phyloP scores from a whole-genome alignment of 2,113 vertebrate species.

The Rostratula benghalensis region DNA sequence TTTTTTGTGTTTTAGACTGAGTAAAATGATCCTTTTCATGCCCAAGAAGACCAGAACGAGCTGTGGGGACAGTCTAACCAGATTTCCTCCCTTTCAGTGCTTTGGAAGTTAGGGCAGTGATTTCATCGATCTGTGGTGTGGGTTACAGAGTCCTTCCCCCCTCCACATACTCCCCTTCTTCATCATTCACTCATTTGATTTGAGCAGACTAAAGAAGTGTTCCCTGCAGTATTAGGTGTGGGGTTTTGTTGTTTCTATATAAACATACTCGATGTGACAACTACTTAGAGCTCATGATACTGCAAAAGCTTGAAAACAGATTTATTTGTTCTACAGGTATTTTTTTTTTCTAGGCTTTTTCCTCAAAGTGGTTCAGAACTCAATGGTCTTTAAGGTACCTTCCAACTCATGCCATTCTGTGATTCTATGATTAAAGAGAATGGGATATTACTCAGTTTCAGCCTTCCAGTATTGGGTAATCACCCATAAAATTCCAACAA shows the following conservation, averaged over 20 bases:
- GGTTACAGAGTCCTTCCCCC: neutral
- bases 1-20: neutral
- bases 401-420: no score
- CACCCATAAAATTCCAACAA: rapidly evolving
- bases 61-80: neutral
- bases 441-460: rapidly evolving
- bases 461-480: neutral
- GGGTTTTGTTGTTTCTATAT: neutral
- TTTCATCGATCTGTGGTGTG: neutral
- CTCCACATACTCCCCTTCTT: neutral
- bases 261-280: neutral
- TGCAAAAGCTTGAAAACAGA: neutral
- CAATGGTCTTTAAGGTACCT: no score
- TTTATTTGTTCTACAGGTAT: neutral
- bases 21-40: neutral
- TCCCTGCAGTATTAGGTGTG: neutral
- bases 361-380: neutral
- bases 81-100: neutral
- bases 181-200: neutral
- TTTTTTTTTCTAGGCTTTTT: neutral
- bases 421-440: neutral
- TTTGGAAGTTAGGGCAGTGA: neutral
- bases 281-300: neutral
- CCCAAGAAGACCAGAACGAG: neutral
- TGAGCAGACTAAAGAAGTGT: neutral